phyloP scores from a whole-genome alignment of 2,113 vertebrate species.

The Cavia porcellus region DNA sequence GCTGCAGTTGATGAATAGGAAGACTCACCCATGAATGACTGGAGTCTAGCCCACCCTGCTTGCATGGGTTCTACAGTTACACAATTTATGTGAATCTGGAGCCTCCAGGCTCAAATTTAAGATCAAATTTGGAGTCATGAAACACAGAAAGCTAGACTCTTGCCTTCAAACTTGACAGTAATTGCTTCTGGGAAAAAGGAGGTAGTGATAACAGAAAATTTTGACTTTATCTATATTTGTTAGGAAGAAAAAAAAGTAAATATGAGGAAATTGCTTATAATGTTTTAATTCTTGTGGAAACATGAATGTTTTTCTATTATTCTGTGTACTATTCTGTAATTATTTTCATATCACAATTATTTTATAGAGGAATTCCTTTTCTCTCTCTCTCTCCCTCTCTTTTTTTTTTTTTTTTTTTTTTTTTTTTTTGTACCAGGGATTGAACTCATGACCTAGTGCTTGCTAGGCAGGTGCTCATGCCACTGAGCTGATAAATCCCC shows the following conservation, averaged over 20 bases:
- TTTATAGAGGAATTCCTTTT: no score
- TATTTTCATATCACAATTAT: slow-evolving; percentile 20
- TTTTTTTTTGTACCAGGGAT: no score
- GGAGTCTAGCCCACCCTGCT: neutral
- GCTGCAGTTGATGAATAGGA: slow-evolving; percentile 1
- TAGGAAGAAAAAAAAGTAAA: neutral
- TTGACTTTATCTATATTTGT: neutral
- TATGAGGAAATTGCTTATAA: neutral
- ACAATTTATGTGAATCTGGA: neutral
- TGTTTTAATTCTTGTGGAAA: slow-evolving; percentile 49
- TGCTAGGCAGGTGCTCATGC: no score
- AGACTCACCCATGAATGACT: neutral
- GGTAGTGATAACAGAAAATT: neutral
- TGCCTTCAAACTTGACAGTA: neutral
- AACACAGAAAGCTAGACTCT: slow-evolving; percentile 29
- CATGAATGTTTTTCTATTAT: neutral
- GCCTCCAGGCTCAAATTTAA: slow-evolving; percentile 52
- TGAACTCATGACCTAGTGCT: no score
- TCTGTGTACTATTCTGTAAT: slow-evolving; percentile 8
- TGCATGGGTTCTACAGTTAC: neutral
- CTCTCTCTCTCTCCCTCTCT: no score
- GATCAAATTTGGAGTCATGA: slow-evolving; percentile 56
- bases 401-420: no score
- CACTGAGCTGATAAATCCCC: no score
- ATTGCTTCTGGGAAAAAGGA: neutral